phyloP scores from a whole-genome alignment of 1,140 invertebrate species.

The Lepidurus couesii region DNA sequence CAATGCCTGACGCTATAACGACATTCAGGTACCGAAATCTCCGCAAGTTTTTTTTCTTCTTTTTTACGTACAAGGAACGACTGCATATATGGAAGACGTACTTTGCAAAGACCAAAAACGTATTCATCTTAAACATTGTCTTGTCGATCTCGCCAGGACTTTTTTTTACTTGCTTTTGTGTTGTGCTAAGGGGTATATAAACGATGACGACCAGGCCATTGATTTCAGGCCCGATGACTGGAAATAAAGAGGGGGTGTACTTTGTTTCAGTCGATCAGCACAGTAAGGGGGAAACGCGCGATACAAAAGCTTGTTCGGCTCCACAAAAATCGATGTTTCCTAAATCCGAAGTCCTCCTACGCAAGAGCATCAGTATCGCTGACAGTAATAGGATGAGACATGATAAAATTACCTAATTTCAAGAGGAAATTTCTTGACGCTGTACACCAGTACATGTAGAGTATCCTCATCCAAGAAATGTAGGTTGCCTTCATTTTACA shows the following conservation, averaged over 20 bases:
- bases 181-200: too few species aligned
- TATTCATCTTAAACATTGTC: neutral
- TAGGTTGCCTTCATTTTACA: neutral
- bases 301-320: neutral
- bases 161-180: too few species aligned
- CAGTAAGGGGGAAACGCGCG: neutral
- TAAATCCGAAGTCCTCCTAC: neutral
- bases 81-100: neutral
- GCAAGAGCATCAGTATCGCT: neutral
- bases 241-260: neutral
- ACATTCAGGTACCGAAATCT: neutral
- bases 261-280: conserved; percentile 19
- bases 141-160: neutral
- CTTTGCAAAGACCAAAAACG: neutral
- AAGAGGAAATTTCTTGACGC: too few species aligned
- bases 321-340: neutral
- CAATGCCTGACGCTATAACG: neutral
- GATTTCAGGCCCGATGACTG: neutral
- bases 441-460: neutral
- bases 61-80: neutral
- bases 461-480: neutral
- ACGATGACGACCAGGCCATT: neutral
- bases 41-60: neutral
- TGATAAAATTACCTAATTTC: neutral
- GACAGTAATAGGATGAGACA: neutral